These are phyloP conservation scores for Phymatocera aterrima DNA, from an alignment of 2,888 invertebrate species.

Conservation along the genomic window DNA sequence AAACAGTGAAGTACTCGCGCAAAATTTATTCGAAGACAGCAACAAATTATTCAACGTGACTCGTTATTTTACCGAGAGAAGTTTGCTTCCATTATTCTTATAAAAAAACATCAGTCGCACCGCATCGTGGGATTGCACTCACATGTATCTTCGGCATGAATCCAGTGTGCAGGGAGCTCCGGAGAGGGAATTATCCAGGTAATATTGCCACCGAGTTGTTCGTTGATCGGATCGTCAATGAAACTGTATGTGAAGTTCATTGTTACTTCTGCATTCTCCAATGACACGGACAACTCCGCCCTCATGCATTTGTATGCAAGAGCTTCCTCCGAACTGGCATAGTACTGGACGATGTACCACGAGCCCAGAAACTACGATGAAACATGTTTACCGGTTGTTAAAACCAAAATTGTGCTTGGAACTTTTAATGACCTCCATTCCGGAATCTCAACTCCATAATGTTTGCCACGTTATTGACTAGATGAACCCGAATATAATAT, in stretches of 20 bases:
- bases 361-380: conserved; percentile 84
- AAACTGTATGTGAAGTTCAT: conserved; percentile 94
- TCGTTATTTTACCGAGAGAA: no score
- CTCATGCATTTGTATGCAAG: conserved; percentile 91
- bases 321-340: conserved; percentile 92
- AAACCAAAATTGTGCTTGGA: background rate
- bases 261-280: conserved; percentile 80
- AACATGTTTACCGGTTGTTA: no score
- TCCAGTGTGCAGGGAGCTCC: conserved; percentile 88
- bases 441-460: no score
- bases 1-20: no score
- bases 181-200: conserved; percentile 89
- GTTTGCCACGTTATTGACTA: no score
- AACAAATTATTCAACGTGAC: no score
- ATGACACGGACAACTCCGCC: conserved; percentile 81
- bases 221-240: conserved; percentile 88
- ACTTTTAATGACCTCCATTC: no score
- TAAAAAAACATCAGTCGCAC: no score
- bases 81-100: no score
- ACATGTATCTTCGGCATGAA: conserved; percentile 91
- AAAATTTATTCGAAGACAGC: no score
- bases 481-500: no score
- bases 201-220: conserved; percentile 88
- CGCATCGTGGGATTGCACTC: no score
- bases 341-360: conserved; percentile 93